These are phyloP conservation scores for Ostrea edulis DNA, from an alignment of 1,140 invertebrate genomes.

Conservation along the genomic window DNA sequence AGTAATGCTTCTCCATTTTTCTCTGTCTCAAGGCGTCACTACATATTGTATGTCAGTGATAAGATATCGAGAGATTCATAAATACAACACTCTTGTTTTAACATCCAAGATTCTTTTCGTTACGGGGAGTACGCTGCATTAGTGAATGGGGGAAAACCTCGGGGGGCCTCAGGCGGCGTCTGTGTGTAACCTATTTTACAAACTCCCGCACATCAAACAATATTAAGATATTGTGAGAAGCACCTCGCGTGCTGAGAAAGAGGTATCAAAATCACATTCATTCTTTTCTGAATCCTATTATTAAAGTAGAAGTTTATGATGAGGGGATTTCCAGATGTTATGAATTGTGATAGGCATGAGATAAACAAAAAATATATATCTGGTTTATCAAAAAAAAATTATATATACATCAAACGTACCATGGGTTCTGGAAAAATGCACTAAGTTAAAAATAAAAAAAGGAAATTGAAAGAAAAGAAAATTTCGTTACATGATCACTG, in stretches of 20 bases:
- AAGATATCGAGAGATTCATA: not conserved
- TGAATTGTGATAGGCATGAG: not conserved
- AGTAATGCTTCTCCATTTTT: not conserved
- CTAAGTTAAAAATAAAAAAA: not conserved
- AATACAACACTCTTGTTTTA: not conserved
- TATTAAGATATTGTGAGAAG: not conserved
- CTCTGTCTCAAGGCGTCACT: not conserved
- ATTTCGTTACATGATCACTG: not conserved
- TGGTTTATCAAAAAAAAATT: not conserved
- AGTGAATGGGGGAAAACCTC: not conserved
- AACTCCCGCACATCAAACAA: not conserved
- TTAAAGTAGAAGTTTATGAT: not conserved
- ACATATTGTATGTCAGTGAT: not conserved
- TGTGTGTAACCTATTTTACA: not conserved
- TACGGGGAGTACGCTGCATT: not conserved
- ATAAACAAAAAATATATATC: not conserved
- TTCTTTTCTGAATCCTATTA: not conserved
- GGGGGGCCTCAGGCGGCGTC: not conserved
- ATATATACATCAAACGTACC: not conserved
- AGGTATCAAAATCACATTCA: conserved; percentile 1
- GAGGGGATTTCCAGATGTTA: not conserved
- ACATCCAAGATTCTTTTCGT: not conserved
- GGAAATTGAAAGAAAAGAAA: not conserved
- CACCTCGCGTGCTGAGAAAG: not conserved
- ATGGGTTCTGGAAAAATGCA: not conserved